Evolutionary conservation across 2,888 invertebrate species (phyloP), one percentile per base, ranked within the genome.

Genomic region (Leuctra nigra): DNA sequence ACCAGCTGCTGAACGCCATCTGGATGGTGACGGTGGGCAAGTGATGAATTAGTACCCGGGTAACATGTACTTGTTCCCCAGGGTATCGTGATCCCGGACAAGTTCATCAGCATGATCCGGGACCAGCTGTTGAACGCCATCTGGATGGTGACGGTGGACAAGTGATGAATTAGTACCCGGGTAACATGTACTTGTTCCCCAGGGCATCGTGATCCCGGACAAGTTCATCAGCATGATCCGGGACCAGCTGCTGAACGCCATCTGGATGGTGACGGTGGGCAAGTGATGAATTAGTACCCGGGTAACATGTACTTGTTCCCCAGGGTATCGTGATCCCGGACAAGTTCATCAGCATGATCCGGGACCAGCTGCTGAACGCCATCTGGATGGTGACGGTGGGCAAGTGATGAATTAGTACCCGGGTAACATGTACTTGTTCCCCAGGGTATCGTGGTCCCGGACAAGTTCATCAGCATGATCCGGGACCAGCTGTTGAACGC

Each of bases 121-220:
- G 47, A 25, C 47, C 47, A 47, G 47, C 29, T 47, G 25, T 9
- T 47, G 14, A 14, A 25, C 24, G 47, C 24, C 47, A 47, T 47
- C 29, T 16, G 16, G 47, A 6, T 47, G n/a, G 7, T 24, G 1
- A 7, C 23, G n/a, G 25, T 25, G 23, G 16, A 16, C 47, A 47
- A 47, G 47, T 47, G 47, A 29, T 11, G n/a, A n/a, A n/a, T n/a
- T n/a, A n/a, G n/a, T n/a, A n/a, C n/a, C n/a, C n/a, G n/a, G n/a
- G n/a, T n/a, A n/a, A n/a, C n/a, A n/a, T n/a, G n/a, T n/a, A n/a
- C n/a, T n/a, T n/a, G n/a, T n/a, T n/a, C n/a, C n/a, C n/a, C 47
- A 47, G 47, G 47, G 47, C 25, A 47, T 47, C 47, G 25, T 47
- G 25, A 47, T 47, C 47, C 47, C 47, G 24, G 47, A 47, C n/a